A percentile compares a stretch with the other conserved stretches of the same genome.
Evolutionary conservation across 2,113 vertebrate species (phyloP).

Genomic region (Scalopus aquaticus): DNA sequence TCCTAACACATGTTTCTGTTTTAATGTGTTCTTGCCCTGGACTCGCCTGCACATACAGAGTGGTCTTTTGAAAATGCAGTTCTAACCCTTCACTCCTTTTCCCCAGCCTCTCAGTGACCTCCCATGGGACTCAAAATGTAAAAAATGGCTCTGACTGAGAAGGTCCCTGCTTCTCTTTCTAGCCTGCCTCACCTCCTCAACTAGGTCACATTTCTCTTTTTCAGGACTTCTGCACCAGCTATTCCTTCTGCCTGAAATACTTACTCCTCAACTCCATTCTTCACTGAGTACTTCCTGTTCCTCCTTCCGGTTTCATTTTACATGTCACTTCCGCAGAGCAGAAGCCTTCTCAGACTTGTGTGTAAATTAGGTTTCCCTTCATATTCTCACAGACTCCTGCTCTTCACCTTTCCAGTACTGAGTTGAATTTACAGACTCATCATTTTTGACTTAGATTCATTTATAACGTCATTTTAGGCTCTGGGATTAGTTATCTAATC

Average conservation of each 20-base stretch:
- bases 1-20: neutral
- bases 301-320: neutral
- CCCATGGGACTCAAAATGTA: neutral
- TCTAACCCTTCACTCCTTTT: neutral
- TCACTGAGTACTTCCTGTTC: neutral
- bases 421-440: neutral
- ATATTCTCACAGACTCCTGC: neutral
- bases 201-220: too few species aligned
- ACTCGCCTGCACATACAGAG: too few species aligned
- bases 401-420: neutral
- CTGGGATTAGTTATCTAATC: neutral
- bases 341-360: neutral
- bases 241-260: neutral
- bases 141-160: neutral
- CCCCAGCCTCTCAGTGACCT: neutral
- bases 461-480: neutral
- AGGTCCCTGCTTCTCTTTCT: neutral
- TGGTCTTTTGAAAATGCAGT: neutral
- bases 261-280: neutral
- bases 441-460: neutral
- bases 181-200: neutral
- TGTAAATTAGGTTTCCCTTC: neutral
- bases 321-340: neutral
- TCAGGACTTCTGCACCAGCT: neutral
- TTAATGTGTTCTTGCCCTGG: neutral